Base-by-base conservation (phyloP, 2,888 invertebrate species). In the Tipula unca region DNA sequence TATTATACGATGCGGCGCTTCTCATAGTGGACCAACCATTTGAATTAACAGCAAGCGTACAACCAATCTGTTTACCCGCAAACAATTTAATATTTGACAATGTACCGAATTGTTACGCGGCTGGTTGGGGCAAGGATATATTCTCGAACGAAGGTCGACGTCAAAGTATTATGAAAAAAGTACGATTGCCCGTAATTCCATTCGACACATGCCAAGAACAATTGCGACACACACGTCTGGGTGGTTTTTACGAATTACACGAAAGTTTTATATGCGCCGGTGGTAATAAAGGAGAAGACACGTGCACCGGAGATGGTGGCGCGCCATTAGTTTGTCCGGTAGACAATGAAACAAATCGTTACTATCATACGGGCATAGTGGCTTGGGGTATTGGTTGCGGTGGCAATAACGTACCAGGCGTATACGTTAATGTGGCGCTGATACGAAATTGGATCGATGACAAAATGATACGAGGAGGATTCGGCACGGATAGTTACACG, bases 341-440 rank as follows among this genome's bases (percentile, higher is more conserved):
- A 85, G 90, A 90, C 86, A 93, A 92, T 36, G 87, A 87, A 85
- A 88, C 87, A 0, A 86, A 88, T 14, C 89, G 89, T 13, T 90
- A 86, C 84, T 89, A 89, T 85, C 89, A 90, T 25, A 89, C 89
- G 29, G 95, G 95, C 0, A 94, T 96, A 54, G 96, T 96, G 0
- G 94, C 96, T 0, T 96, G 96, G 96, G 96, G 96, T 17, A 94
- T 96, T 87, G 95, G 95, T 0, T 96, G 96, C 88, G 96, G 95
- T 0, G 91, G 91, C n/a, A 91, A 92, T 85, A 91, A 92, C 54
- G 92, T 93, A 25, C 96, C 96, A 0, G 96, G 95, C 0, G 95
- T 96, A 0, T 96, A 96, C 89, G 95, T 93, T 0, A 94, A 94
- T 89, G 93, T 96, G 0, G 92, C 93, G 0, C 89, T 91, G 36